Conservation (phyloP, 2,888 invertebrate genomes). For the Synanthedon formicaeformis region DNA sequence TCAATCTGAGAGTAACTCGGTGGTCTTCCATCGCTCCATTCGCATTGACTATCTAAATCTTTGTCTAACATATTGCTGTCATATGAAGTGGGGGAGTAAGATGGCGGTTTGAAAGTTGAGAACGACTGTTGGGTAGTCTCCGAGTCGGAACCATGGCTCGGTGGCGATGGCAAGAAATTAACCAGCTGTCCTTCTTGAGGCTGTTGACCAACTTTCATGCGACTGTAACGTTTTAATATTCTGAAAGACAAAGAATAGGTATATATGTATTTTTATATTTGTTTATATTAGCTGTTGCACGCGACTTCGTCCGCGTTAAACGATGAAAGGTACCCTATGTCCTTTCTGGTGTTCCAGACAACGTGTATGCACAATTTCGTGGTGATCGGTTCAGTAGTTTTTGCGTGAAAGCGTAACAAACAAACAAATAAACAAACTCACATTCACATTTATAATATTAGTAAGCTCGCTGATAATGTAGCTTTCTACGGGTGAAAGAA, state of each 20-base stretch:
- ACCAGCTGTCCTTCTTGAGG: conserved; percentile 82
- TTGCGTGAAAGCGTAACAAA: no score
- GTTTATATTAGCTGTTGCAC: no score
- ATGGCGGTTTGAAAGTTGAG: conserved; percentile 64
- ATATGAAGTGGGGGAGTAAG: conserved; percentile 65
- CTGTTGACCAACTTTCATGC: conserved; percentile 56
- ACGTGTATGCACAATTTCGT: no score
- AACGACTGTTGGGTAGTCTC: conserved; percentile 57
- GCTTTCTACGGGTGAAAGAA: no score
- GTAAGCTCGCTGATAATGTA: no score
- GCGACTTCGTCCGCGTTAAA: no score
- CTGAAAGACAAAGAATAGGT: conserved; percentile 23
- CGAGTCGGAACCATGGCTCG: conserved; percentile 52
- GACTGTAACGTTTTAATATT: conserved; percentile 75
- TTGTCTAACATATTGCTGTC: conserved; percentile 52
- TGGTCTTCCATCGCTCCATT: conserved; percentile 69
- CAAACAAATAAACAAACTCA: no score
- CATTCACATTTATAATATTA: no score
- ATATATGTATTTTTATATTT: background rate
- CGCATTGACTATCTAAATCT: conserved; percentile 54
- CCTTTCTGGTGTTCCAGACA: no score
- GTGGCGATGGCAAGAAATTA: conserved; percentile 77
- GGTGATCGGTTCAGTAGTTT: no score
- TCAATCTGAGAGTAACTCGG: conserved; percentile 41
- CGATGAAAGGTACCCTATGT: no score